Evolutionary conservation across 2,888 invertebrate genomes (phyloP), one percentile per base, ranked within the genome.

Genomic region (Lepidonotus clava): DNA sequence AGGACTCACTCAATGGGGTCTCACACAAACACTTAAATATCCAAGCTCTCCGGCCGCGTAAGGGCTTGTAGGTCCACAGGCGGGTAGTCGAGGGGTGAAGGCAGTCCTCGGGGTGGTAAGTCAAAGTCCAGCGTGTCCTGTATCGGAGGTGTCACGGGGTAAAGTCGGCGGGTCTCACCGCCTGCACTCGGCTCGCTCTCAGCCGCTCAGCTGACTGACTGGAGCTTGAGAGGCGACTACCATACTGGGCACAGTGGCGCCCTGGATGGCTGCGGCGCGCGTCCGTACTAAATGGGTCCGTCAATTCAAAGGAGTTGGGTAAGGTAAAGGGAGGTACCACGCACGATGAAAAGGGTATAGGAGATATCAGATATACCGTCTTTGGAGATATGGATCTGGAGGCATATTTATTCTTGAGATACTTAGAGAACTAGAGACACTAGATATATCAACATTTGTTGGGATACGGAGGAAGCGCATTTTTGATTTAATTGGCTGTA

Each of bases 241-340:
- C 80, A 80, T 80, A 28, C 51, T 46, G 46, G 80, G 28, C 46
- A 41, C 80, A 46, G 80, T 80, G 80, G 80, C 80, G 80, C 80
- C 80, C 24, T 14, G 51, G 80, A 28, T 28, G 80, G 80, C 80
- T n/a, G 80, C 28, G 80, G 80, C 28, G 14, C 0, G 6, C 14
- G 32, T 1, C 1, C 32, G 80, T 46, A 80, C 80, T 80, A 80
- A 6, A 6, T n/a, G 61, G n/a, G 53, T n/a, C 53, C 18, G n/a
- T 2, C 18, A n/a, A 4, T 1, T n/a, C 53, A 53, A 18, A n/a
- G 8, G 46, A 46, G 46, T 46, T 18, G 1, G 21, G 53, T 53
- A 18, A 53, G 21, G n/a, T 53, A n/a, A 53, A 18, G 18, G 4
- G 21, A 46, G 18, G 2, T n/a, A n/a, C 53, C 53, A 53, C 53